Percentiles rank a stretch among this genome's conserved stretches.
Conservation (phyloP, 2,888 invertebrate genomes). For the Stratiomys singularior region DNA sequence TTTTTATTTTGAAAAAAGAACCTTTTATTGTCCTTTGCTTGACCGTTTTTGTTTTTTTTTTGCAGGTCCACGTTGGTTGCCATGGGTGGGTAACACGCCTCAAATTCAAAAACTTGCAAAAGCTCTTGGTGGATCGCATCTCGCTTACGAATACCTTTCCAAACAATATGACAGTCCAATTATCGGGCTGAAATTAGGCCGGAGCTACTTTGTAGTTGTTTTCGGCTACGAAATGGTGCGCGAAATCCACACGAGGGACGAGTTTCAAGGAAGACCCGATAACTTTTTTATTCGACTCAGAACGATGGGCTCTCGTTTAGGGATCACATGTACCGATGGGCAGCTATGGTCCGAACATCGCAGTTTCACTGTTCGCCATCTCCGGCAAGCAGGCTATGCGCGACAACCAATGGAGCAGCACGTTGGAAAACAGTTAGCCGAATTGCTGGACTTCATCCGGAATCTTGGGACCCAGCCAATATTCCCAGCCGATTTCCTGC, state of each 20-base stretch:
- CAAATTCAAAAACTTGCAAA: conserved; percentile 60
- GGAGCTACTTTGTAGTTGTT: conserved; percentile 68
- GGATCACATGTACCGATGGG: conserved; percentile 72
- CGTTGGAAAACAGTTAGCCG: conserved; percentile 69
- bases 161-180: conserved; percentile 67
- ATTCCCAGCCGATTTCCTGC: conserved; percentile 65
- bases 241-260: conserved; percentile 69
- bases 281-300: conserved; percentile 73
- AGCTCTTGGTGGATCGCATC: conserved; percentile 67
- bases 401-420: conserved; percentile 68
- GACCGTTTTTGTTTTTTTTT: too few species aligned
- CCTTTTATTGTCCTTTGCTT: too few species aligned
- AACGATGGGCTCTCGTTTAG: conserved; percentile 70
- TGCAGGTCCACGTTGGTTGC: conserved; percentile 62
- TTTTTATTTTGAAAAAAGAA: too few species aligned
- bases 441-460: conserved; percentile 61
- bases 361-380: conserved; percentile 68
- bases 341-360: conserved; percentile 70
- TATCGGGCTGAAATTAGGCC: conserved; percentile 70
- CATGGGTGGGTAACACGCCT: conserved; percentile 63
- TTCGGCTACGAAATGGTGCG: conserved; percentile 68
- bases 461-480: conserved; percentile 55
- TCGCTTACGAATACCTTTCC: conserved; percentile 66
- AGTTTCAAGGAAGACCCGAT: conserved; percentile 74
- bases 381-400: conserved; percentile 70